A percentile compares a stretch with the other conserved stretches of the same genome.
These are phyloP conservation scores for Epicampocera succincta DNA, from an alignment of 2,888 invertebrate species.

Conservation along the genomic window DNA sequence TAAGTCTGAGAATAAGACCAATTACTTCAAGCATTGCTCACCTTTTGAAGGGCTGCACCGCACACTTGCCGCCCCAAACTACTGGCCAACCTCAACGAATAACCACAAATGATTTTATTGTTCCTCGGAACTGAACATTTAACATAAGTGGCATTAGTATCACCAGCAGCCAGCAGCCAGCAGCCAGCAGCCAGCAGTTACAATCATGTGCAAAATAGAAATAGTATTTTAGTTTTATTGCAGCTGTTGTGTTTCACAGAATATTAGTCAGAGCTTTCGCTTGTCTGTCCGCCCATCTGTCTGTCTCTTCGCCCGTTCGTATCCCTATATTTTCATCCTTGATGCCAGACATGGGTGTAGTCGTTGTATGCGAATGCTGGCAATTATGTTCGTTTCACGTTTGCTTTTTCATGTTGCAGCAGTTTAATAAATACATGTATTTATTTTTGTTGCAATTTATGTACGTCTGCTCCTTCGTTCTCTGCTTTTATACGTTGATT, in stretches of 20 bases:
- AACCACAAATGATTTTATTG: no score
- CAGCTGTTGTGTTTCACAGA: constrained; percentile 51
- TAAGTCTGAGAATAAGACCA: no score
- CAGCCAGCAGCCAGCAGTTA: constrained; percentile 1
- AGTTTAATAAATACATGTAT: constrained; percentile 11
- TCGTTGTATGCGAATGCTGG: background rate
- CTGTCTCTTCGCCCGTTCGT: background rate
- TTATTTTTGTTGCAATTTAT: background rate
- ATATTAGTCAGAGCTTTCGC: background rate
- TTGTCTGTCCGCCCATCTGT: background rate
- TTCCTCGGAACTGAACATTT: no score
- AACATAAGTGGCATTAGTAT: constrained; percentile 23
- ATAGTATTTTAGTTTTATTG: constrained; percentile 27
- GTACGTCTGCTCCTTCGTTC: constrained; percentile 2
- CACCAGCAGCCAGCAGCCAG: no score
- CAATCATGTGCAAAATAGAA: constrained; percentile 33
- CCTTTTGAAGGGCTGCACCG: no score
- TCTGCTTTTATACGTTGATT: no score
- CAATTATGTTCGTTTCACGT: constrained; percentile 16
- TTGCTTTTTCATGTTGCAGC: constrained; percentile 41
- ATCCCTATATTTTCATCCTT: constrained; percentile 4
- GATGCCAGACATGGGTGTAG: background rate
- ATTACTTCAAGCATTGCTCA: no score
- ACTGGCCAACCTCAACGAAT: no score
- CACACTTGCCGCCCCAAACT: no score